phyloP scores from a whole-genome alignment of 2,797 vertebrate species.

The Tolypeutes matacus region DNA sequence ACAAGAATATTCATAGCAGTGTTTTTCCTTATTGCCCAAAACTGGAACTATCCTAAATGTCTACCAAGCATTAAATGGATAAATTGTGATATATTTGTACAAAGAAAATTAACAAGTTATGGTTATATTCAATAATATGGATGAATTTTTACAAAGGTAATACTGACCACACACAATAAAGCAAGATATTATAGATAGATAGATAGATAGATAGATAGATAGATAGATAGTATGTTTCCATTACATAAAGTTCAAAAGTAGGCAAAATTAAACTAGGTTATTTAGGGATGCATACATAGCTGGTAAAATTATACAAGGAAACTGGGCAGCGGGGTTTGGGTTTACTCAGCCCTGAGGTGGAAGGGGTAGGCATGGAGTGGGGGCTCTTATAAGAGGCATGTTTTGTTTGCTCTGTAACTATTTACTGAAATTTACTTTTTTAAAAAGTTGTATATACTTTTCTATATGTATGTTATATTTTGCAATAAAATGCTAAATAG shows the following conservation, averaged over 20 bases:
- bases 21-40: not conserved
- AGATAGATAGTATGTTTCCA: not conserved
- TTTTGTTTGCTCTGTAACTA: not conserved
- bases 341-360: not conserved
- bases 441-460: not conserved
- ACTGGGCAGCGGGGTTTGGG: not conserved
- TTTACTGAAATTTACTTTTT: not conserved
- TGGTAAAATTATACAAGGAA: not conserved
- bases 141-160: slow-evolving; percentile 9
- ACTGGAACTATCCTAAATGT: not conserved
- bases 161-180: slow-evolving; percentile 8
- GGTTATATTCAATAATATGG: not conserved
- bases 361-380: not conserved
- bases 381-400: not conserved
- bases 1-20: slow-evolving; percentile 1
- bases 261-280: slow-evolving; percentile 11
- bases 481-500: not conserved
- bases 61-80: not conserved
- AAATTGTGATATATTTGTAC: not conserved
- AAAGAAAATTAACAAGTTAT: slow-evolving; percentile 30
- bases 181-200: not conserved
- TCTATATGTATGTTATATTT: not conserved
- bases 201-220: not conserved
- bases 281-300: not conserved
- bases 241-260: slow-evolving; percentile 16